Conservation (phyloP, 2,797 vertebrate species). For the Ispidina lecontei region DNA sequence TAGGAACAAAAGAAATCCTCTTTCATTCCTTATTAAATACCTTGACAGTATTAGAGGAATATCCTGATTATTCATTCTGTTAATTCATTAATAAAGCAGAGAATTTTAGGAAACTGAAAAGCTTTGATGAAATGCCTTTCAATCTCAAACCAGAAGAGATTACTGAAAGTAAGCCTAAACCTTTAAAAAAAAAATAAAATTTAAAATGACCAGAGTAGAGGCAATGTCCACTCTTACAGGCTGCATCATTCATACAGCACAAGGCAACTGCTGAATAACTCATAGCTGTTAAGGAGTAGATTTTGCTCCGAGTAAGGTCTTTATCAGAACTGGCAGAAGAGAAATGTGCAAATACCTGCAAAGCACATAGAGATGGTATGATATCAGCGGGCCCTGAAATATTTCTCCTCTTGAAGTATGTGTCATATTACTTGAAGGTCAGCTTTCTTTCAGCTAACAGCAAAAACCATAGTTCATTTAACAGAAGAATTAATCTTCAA, state of each 20-base stretch:
- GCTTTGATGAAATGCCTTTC: conserved; percentile 25
- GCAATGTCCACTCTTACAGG: not conserved
- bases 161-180: not conserved
- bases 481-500: conserved; percentile 19
- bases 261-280: not conserved
- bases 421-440: not conserved
- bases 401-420: not conserved
- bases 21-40: conserved; percentile 30
- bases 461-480: not conserved
- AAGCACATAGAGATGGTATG: not conserved
- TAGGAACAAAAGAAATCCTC: conserved; percentile 50
- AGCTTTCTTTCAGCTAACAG: not conserved
- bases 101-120: conserved; percentile 2
- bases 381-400: not conserved
- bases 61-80: not conserved
- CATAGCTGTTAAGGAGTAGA: not conserved
- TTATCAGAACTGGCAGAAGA: not conserved
- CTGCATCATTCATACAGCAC: not conserved
- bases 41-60: conserved; percentile 23
- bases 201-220: not conserved
- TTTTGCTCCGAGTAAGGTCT: not conserved
- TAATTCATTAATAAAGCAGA: not conserved
- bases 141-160: not conserved
- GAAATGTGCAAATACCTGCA: conserved; percentile 15
- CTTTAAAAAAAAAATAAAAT: not conserved